Evolutionary conservation across 2,113 vertebrate genomes (phyloP).

Genomic region (Macaca nemestrina): DNA sequence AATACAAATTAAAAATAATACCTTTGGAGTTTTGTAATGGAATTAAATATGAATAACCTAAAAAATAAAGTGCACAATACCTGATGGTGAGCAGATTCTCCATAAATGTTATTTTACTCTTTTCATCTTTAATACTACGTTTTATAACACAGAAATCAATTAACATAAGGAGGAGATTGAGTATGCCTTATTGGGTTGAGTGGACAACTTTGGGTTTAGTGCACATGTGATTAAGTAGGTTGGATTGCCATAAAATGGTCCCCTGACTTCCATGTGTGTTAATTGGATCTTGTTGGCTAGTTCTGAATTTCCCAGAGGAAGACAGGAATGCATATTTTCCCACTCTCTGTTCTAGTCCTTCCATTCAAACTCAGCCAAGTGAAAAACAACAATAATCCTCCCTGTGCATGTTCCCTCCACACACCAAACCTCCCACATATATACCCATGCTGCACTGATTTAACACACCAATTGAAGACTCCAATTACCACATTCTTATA

Average conservation of each 20-base stretch:
- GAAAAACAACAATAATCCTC: neutral
- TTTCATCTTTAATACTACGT: neutral
- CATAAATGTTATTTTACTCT: conserved; percentile 31
- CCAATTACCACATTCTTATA: neutral
- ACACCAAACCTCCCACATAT: neutral
- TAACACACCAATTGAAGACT: neutral
- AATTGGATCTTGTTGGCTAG: conserved; percentile 68
- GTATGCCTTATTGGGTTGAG: neutral
- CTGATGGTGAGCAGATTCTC: neutral
- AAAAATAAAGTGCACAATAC: neutral
- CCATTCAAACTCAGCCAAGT: conserved; percentile 51
- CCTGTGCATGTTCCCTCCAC: neutral
- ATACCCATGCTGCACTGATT: neutral
- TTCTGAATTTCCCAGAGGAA: conserved; percentile 70
- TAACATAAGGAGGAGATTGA: conserved; percentile 40
- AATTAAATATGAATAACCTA: neutral
- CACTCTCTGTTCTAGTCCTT: conserved; percentile 15
- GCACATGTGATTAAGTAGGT: conserved; percentile 59
- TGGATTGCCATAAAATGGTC: conserved; percentile 69
- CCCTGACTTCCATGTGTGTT: conserved; percentile 33
- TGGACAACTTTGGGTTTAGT: conserved; percentile 58
- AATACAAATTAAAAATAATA: conserved; percentile 12
- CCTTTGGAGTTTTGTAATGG: neutral
- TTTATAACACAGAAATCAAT: conserved; percentile 42
- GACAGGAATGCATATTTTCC: conserved; percentile 35